phyloP scores from a whole-genome alignment of 2,113 vertebrate species.

The Verasper variegatus region DNA sequence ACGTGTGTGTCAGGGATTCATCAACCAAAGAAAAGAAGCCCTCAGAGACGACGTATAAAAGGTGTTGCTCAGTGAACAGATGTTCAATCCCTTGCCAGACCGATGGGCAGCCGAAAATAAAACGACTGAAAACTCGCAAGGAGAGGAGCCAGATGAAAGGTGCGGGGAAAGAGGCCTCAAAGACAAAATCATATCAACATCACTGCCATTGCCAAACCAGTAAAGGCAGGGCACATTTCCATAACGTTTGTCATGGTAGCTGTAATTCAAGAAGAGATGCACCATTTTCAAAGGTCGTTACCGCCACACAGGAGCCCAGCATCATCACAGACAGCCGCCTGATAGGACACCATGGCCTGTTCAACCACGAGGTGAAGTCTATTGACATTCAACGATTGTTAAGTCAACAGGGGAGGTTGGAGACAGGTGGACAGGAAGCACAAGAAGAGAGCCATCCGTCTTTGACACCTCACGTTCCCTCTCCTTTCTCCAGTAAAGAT shows the following conservation, averaged over 20 bases:
- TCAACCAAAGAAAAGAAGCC: conserved; percentile 45
- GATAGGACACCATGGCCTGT: conserved; percentile 81
- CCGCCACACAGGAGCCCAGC: conserved; percentile 66
- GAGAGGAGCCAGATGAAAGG: conserved; percentile 72
- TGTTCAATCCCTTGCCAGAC: conserved; percentile 9
- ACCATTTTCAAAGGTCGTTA: conserved; percentile 37
- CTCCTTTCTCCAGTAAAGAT: conserved; percentile 9
- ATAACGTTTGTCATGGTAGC: conserved; percentile 43
- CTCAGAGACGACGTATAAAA: conserved; percentile 36
- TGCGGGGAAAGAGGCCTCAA: conserved; percentile 32
- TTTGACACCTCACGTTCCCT: conserved; percentile 9
- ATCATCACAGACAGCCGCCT: conserved; percentile 84
- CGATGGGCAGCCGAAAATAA: conserved; percentile 62
- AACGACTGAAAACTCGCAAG: conserved; percentile 80
- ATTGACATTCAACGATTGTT: conserved; percentile 81
- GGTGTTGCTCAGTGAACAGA: background rate
- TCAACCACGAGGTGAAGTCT: conserved; percentile 85
- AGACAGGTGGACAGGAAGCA: conserved; percentile 8
- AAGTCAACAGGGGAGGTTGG: conserved; percentile 58
- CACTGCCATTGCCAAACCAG: conserved; percentile 22
- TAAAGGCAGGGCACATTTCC: conserved; percentile 31
- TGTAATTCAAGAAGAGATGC: conserved; percentile 40
- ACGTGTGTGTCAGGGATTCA: conserved; percentile 23
- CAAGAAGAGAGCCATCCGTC: conserved; percentile 12
- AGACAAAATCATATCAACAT: conserved; percentile 26